Conservation (phyloP, 2,888 invertebrate species). For the Drosophila prolongata region DNA sequence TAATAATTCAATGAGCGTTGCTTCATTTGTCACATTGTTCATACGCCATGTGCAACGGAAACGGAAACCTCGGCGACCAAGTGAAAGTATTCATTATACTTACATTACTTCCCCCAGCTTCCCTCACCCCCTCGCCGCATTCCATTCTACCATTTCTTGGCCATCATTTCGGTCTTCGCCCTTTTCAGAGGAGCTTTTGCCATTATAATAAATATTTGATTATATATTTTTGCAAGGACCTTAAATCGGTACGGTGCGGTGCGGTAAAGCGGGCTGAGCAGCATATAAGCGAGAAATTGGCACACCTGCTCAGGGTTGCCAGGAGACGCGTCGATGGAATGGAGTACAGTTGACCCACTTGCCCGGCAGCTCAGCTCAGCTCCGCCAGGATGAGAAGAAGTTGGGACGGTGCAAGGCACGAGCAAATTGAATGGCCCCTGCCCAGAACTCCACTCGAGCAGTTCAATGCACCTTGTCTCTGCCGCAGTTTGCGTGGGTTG, state of each 20-base stretch:
- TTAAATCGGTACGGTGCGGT: constrained; percentile 51
- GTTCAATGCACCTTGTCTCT: constrained; percentile 69
- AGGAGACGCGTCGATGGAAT: constrained; percentile 28
- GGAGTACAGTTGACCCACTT: constrained; percentile 72
- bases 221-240: constrained; percentile 55
- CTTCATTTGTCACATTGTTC: constrained; percentile 70
- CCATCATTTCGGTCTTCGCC: constrained; percentile 13
- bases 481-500: constrained; percentile 19
- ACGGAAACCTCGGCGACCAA: constrained; percentile 52
- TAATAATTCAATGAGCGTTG: constrained; percentile 80
- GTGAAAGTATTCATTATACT: constrained; percentile 61
- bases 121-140: constrained; percentile 1
- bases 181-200: constrained; percentile 38
- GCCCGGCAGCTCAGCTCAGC: constrained; percentile 19
- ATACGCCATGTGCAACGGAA: constrained; percentile 60
- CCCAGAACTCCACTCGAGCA: constrained; percentile 58
- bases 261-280: constrained; percentile 31
- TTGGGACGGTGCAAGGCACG: constrained; percentile 40
- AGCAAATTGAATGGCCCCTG: constrained; percentile 69
- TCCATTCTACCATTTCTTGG: constrained; percentile 15
- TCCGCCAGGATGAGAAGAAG: constrained; percentile 21
- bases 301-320: constrained; percentile 50
- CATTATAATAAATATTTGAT: constrained; percentile 77
- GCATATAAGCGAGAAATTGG: constrained; percentile 50
- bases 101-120: constrained; percentile 35